Conservation (phyloP, 2,888 invertebrate species). For the Acleris sparsana region DNA sequence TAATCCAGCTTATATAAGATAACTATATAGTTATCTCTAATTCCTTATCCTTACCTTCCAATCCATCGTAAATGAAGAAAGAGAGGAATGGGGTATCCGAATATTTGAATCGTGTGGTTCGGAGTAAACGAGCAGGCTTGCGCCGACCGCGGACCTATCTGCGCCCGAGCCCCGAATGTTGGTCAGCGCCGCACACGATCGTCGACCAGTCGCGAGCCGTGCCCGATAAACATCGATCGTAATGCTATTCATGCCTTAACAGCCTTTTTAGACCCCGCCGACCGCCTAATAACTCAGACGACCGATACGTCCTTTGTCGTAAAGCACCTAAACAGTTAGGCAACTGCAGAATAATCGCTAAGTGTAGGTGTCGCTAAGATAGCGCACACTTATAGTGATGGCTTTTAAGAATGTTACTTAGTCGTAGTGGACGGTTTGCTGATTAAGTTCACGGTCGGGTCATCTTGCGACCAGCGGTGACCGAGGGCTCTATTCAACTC, state of each 20-base stretch:
- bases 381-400: slow-evolving; percentile 58
- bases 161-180: slow-evolving; percentile 48
- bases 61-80: no score
- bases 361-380: slow-evolving; percentile 64
- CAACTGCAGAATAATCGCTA: slow-evolving; percentile 58
- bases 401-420: slow-evolving; percentile 39
- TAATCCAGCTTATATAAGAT: no score
- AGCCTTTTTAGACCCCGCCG: slow-evolving; percentile 55
- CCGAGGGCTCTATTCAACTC: no score
- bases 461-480: no score
- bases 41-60: no score
- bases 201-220: slow-evolving; percentile 43
- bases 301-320: slow-evolving; percentile 61
- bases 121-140: slow-evolving; percentile 30
- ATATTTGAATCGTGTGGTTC: no score
- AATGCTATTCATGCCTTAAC: slow-evolving; percentile 60
- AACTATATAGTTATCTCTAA: no score
- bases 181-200: slow-evolving; percentile 54
- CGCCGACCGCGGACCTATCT: slow-evolving; percentile 37
- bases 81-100: no score
- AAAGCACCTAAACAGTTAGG: slow-evolving; percentile 65
- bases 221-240: slow-evolving; percentile 59
- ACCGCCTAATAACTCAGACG: slow-evolving; percentile 55
- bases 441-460: background rate
- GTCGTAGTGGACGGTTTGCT: slow-evolving; percentile 9